These are phyloP conservation scores for Australoheros scitulus DNA, from an alignment of 2,113 vertebrate genomes.

Conservation along the genomic window DNA sequence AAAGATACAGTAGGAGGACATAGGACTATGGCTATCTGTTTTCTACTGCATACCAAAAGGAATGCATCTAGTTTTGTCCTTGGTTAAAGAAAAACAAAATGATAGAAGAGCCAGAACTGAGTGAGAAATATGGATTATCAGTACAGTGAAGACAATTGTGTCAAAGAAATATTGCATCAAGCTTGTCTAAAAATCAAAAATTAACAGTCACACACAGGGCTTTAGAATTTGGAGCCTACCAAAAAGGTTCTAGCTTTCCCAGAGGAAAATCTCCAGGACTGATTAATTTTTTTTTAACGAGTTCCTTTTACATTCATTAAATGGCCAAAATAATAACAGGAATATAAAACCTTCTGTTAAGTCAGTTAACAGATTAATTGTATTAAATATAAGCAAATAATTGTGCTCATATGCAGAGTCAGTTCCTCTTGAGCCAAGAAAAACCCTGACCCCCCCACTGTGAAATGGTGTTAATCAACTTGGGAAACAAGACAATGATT, in stretches of 20 bases:
- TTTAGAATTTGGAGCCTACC: no score
- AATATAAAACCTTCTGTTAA: no score
- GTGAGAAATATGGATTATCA: neutral
- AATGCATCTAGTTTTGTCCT: constrained; percentile 19
- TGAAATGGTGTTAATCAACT: neutral
- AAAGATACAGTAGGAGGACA: constrained; percentile 6
- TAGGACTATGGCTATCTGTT: constrained; percentile 3
- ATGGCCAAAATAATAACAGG: neutral
- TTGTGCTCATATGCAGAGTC: neutral
- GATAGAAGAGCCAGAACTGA: neutral
- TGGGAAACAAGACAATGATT: neutral
- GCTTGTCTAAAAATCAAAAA: neutral
- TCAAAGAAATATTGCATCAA: neutral
- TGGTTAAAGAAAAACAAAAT: constrained; percentile 24
- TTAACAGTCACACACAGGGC: no score
- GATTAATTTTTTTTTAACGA: neutral
- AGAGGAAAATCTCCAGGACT: no score
- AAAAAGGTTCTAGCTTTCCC: no score
- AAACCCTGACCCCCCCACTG: neutral
- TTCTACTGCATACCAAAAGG: constrained; percentile 24
- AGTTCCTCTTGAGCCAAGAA: neutral
- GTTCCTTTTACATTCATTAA: neutral
- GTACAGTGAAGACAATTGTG: neutral
- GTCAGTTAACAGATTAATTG: no score
- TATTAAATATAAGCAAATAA: neutral